phyloP scores from a whole-genome alignment of 2,113 vertebrate species.

The Illadopsis cleaveri region DNA sequence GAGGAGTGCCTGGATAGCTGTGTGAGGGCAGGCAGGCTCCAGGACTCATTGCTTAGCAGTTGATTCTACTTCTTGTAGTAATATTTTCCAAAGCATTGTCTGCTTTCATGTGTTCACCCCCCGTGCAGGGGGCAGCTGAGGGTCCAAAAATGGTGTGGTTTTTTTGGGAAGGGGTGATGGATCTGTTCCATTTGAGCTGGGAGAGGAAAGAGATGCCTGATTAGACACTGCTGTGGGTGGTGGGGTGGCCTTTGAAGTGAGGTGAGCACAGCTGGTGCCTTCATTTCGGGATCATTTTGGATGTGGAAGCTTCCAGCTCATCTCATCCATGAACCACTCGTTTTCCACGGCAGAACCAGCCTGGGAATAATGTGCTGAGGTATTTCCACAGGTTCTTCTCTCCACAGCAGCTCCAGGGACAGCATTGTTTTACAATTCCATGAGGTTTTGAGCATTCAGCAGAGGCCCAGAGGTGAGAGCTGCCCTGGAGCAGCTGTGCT shows the following conservation, averaged over 20 bases:
- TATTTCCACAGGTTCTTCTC: not conserved
- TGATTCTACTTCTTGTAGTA: not conserved
- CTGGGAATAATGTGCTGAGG: fast-evolving
- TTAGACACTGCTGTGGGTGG: not conserved
- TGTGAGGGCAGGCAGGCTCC: not conserved
- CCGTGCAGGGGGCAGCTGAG: fast-evolving
- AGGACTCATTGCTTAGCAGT: not conserved
- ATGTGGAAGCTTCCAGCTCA: not conserved
- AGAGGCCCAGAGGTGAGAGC: fast-evolving
- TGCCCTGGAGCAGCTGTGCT: not conserved
- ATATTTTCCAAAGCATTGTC: not conserved
- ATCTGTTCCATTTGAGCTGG: not conserved
- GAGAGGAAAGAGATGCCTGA: not conserved
- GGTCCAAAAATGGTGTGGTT: not conserved
- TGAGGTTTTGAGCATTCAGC: fast-evolving
- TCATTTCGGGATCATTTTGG: not conserved
- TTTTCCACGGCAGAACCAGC: not conserved
- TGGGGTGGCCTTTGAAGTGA: not conserved
- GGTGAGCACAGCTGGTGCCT: not conserved
- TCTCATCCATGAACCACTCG: not conserved
- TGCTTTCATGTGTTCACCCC: not conserved
- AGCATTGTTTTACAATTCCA: fast-evolving
- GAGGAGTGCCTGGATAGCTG: not conserved
- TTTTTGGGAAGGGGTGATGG: not conserved
- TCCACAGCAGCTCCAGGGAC: not conserved